These are phyloP conservation scores for Pristionchus entomophagus DNA, from an alignment of 2,888 invertebrate species.

Conservation along the genomic window DNA sequence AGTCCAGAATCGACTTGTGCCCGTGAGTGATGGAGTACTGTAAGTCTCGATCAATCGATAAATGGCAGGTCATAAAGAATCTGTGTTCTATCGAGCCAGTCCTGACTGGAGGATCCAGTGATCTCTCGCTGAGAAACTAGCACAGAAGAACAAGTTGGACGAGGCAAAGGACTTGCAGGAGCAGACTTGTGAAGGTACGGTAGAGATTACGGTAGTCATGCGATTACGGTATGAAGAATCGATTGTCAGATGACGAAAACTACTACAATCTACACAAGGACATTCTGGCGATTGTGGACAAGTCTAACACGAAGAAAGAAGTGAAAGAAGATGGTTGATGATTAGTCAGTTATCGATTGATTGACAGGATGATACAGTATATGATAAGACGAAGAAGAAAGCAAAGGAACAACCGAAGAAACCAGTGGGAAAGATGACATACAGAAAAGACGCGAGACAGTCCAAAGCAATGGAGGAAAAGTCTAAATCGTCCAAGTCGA, in stretches of 20 bases:
- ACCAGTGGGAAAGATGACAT: neutral
- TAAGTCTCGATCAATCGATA: conserved; percentile 17
- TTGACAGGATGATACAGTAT: conserved; percentile 29
- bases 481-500: neutral
- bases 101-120: conserved; percentile 17
- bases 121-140: neutral
- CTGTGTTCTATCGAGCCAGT: neutral
- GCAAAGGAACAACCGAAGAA: neutral
- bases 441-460: neutral
- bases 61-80: conserved; percentile 15
- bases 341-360: neutral
- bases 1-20: conserved; percentile 19
- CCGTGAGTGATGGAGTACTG: neutral
- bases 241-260: conserved; percentile 7
- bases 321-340: neutral
- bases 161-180: neutral
- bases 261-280: conserved; percentile 27
- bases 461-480: neutral
- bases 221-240: too few species aligned
- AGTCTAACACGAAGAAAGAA: neutral
- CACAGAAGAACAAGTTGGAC: conserved; percentile 29
- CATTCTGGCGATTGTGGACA: neutral
- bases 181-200: conserved; percentile 6
- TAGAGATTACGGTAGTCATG: neutral
- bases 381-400: neutral